Evolutionary conservation across 2,888 invertebrate species (phyloP), one percentile per base, ranked within the genome.

Genomic region (Microlaimidae sp.): DNA sequence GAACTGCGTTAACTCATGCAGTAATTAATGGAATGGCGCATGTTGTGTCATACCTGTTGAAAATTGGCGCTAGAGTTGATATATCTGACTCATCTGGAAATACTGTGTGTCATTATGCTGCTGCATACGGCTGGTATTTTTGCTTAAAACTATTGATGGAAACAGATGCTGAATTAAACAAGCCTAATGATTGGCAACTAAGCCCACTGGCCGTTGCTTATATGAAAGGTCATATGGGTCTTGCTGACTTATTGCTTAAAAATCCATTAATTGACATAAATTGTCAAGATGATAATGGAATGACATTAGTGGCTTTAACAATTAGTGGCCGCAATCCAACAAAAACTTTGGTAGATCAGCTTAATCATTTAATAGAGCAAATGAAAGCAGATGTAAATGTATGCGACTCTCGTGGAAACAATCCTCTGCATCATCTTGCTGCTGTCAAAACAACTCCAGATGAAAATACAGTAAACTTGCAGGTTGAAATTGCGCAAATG

Each of bases 51-150:
- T 74, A 71, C 63, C 62, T 76, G 47, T 64, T 76, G 21, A 62
- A 69, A 28, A 61, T 72, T 41, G 76, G 76, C 10, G 71, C 73
- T 1, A 70, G 74, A 61, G 70, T 73, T 1, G 66, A 74, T 57
- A 62, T 65, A 4, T 65, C 64, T 0, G 77, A 77, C 60, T 71
- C 71, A 26, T 76, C 76, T 7, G 75, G 75, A 29, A 77, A 77
- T 63, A 69, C 74, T 1, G 61, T 73, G 2, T 67, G 74, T 1
- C 76, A 77, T 63, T 77, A 77, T 63, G 76, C 77, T 2, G 72
- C 73, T n/a, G 64, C 76, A 0, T 77, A 77, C 62, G 77, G 77
- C 21, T 77, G 76, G 75, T 71, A 73, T 61, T 73, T 72, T 60
- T 70, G 70, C 54, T 63, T 74, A 26, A 70, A 74, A 57, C 59